phyloP scores from a whole-genome alignment of 2,113 vertebrate genomes.

The Salvelinus alpinus region DNA sequence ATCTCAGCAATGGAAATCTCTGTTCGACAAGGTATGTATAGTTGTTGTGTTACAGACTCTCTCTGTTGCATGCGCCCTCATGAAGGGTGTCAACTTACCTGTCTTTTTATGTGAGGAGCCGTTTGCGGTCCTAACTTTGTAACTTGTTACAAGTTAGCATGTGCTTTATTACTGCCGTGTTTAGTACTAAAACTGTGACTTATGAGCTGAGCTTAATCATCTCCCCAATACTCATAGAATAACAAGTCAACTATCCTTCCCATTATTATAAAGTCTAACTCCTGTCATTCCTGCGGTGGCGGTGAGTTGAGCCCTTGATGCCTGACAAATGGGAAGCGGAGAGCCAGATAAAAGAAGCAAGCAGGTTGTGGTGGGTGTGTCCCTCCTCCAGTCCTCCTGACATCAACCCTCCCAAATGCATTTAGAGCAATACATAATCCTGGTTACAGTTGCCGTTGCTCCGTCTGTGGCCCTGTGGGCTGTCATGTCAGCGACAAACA shows the following conservation, averaged over 20 bases:
- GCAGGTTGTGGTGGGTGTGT: slow-evolving; percentile 22
- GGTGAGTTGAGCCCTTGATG: neutral
- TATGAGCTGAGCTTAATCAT: too few species aligned
- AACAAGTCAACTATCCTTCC: too few species aligned
- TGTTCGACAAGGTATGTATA: slow-evolving; percentile 86
- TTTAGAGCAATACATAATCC: slow-evolving; percentile 70
- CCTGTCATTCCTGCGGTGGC: neutral
- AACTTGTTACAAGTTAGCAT: too few species aligned
- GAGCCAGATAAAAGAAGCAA: neutral
- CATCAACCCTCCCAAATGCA: slow-evolving; percentile 59
- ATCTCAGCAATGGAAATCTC: slow-evolving; percentile 85
- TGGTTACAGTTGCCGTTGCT: slow-evolving; percentile 65
- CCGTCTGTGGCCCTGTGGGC: slow-evolving; percentile 15
- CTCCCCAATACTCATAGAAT: too few species aligned
- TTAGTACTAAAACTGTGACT: too few species aligned
- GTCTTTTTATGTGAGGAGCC: neutral
- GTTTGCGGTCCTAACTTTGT: too few species aligned
- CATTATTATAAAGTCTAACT: neutral
- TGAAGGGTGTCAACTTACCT: slow-evolving; percentile 16
- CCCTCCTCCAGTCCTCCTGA: slow-evolving; percentile 18
- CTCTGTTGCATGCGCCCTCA: slow-evolving; percentile 32
- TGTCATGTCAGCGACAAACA: too few species aligned
- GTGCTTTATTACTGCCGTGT: too few species aligned
- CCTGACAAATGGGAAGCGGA: neutral
- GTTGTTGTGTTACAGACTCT: neutral